A percentile compares a stretch with the other conserved stretches of the same genome.
phyloP scores from a whole-genome alignment of 2,888 invertebrate species.

The Pachycephus smyrnensis region DNA sequence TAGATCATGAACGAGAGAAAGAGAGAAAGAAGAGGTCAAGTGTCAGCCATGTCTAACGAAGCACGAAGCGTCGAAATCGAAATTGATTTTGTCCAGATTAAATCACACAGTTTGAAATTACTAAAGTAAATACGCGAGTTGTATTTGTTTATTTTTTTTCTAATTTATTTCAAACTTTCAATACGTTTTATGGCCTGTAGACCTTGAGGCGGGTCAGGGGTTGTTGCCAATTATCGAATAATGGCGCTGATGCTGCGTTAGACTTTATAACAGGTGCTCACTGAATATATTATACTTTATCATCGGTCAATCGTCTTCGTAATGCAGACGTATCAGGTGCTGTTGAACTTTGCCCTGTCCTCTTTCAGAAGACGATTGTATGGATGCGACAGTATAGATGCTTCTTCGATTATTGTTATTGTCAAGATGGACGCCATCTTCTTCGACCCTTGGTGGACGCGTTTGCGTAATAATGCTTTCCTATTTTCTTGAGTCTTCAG shows the following conservation, averaged over 20 bases:
- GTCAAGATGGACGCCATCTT: neutral
- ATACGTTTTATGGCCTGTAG: neutral
- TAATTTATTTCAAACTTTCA: neutral
- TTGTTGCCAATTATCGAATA: slow-evolving; percentile 17
- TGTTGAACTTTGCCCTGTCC: slow-evolving; percentile 15
- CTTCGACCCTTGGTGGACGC: neutral
- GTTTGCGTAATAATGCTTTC: neutral
- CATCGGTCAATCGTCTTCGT: slow-evolving; percentile 9
- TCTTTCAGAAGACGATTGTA: neutral
- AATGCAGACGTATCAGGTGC: slow-evolving; percentile 18
- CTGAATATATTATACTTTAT: neutral
- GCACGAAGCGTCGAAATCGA: neutral
- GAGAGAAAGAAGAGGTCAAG: slow-evolving; percentile 15
- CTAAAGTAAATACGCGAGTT: neutral
- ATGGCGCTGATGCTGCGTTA: slow-evolving; percentile 11
- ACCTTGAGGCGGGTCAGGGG: neutral
- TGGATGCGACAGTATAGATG: neutral
- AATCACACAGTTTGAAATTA: neutral
- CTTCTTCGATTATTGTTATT: neutral
- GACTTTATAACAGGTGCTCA: slow-evolving; percentile 15
- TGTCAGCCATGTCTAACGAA: neutral
- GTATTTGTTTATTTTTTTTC: neutral
- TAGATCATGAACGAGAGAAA: slow-evolving; percentile 7
- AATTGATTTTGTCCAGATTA: neutral
- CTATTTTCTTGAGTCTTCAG: neutral